These are phyloP conservation scores for Thunnus albacares DNA, from an alignment of 2,797 vertebrate genomes.

Conservation along the genomic window DNA sequence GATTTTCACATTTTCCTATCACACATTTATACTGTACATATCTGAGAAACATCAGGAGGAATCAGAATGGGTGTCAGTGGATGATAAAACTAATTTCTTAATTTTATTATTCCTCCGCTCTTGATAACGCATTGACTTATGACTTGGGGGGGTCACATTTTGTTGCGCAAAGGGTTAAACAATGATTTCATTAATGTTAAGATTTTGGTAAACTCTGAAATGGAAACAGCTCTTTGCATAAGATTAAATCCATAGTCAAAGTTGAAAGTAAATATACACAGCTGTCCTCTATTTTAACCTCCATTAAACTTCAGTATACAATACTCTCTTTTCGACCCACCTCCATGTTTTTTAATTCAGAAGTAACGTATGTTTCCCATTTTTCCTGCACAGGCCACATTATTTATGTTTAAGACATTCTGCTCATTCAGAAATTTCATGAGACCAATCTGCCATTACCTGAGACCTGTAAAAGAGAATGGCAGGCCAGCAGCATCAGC, in stretches of 20 bases:
- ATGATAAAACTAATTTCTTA: background rate
- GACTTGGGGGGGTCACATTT: background rate
- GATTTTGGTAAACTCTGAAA: background rate
- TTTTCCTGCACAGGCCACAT: background rate
- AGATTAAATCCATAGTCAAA: background rate
- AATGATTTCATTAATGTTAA: background rate
- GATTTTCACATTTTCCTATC: slow-evolving; percentile 3
- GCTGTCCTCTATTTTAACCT: background rate
- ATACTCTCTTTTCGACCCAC: background rate
- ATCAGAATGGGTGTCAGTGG: background rate
- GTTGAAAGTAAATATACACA: background rate
- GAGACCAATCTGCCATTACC: slow-evolving; percentile 21
- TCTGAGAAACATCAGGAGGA: background rate
- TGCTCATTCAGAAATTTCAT: slow-evolving; percentile 36
- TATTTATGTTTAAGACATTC: slow-evolving; percentile 30
- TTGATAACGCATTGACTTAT: background rate
- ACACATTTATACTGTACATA: background rate
- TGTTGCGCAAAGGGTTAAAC: background rate
- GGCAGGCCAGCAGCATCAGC: slow-evolving; percentile 48
- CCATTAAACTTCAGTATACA: background rate
- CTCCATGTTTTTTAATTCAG: background rate
- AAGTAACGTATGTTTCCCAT: background rate
- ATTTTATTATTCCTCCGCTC: slow-evolving; percentile 4
- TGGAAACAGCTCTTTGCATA: background rate
- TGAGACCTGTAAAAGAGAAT: slow-evolving; percentile 41